Evolutionary conservation across 2,888 invertebrate genomes (phyloP).

Genomic region (Athetis lepigone): DNA sequence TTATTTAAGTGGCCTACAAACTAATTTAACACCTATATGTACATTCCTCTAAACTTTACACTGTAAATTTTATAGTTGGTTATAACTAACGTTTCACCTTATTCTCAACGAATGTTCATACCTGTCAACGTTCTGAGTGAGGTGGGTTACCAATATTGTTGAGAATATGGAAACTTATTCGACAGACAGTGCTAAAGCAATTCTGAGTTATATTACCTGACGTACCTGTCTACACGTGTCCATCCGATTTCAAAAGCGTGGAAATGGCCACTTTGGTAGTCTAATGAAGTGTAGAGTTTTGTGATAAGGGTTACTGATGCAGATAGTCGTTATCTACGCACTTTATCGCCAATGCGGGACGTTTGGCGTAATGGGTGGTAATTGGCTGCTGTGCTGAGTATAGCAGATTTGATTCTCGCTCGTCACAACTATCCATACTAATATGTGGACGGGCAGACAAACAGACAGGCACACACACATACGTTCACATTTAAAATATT

Average conservation of each 20-base stretch:
- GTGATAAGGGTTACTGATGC: constrained; percentile 1
- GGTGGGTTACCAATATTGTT: constrained; percentile 34
- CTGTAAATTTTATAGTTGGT: neutral
- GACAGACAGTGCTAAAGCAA: constrained; percentile 9
- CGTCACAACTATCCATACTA: too few relatives aligned
- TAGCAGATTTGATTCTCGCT: too few relatives aligned
- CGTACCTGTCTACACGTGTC: constrained; percentile 6
- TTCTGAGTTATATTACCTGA: constrained; percentile 10
- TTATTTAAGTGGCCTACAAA: too few relatives aligned
- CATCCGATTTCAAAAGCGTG: neutral
- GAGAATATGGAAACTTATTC: constrained; percentile 17
- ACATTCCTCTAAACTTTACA: too few relatives aligned
- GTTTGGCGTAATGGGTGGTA: too few relatives aligned
- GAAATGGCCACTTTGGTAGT: neutral
- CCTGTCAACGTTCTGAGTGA: constrained; percentile 43
- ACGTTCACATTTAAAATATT: too few relatives aligned
- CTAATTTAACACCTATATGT: too few relatives aligned
- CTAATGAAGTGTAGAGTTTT: neutral
- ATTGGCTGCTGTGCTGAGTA: too few relatives aligned
- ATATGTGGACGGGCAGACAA: too few relatives aligned
- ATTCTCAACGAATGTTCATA: constrained; percentile 15
- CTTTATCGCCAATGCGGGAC: too few relatives aligned
- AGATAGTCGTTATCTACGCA: neutral
- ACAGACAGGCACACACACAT: too few relatives aligned
- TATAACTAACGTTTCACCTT: neutral